A percentile compares a stretch with the other conserved stretches of the same genome.
These are phyloP conservation scores for Trachemys scripta DNA, from an alignment of 2,113 vertebrate genomes.

Conservation along the genomic window DNA sequence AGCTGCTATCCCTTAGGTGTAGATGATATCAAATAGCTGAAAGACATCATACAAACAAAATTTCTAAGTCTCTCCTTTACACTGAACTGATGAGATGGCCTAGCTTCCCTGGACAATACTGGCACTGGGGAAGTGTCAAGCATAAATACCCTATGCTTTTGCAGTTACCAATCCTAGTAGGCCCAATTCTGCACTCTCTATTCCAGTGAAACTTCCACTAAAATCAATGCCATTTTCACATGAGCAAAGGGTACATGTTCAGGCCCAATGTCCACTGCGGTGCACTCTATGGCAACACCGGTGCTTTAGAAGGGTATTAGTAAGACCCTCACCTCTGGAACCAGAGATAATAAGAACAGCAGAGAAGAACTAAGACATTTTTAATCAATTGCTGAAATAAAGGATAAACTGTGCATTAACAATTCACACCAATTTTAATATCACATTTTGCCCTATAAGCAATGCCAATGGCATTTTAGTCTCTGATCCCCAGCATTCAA, in stretches of 20 bases:
- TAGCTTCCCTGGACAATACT: neutral
- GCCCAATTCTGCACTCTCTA: accelerated
- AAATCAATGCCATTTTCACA: neutral
- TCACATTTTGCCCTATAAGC: neutral
- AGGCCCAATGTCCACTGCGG: neutral
- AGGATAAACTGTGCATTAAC: neutral
- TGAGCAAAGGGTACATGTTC: neutral
- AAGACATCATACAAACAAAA: neutral
- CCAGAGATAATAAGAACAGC: neutral
- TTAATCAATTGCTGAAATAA: neutral
- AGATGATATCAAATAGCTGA: neutral
- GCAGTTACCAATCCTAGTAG: neutral
- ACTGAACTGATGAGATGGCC: neutral
- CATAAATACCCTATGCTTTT: neutral
- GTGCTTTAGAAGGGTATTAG: neutral
- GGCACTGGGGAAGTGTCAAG: neutral
- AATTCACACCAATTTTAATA: constrained; percentile 6
- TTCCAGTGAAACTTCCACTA: neutral
- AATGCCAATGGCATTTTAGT: neutral
- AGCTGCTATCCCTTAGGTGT: neutral
- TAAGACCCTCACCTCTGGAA: neutral
- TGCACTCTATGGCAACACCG: neutral
- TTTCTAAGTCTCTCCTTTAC: constrained; percentile 17
- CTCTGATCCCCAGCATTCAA: neutral
- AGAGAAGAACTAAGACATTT: neutral